These are phyloP conservation scores for Monarcha castaneiventris DNA, from an alignment of 2,113 vertebrate species.

Conservation along the genomic window DNA sequence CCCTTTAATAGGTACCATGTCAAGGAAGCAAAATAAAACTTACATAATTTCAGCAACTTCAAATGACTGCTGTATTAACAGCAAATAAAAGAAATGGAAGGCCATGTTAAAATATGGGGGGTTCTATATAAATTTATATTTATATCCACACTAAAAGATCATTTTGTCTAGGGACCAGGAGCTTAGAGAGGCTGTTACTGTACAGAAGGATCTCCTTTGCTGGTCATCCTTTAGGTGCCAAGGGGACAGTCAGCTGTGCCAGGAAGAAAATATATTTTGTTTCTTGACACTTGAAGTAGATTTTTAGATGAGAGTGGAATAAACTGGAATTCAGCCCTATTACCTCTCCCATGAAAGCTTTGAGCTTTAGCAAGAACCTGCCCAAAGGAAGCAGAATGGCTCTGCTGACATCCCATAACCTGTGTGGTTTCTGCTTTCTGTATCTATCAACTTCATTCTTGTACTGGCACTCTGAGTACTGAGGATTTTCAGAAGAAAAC, in stretches of 20 bases:
- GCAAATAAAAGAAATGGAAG: not conserved
- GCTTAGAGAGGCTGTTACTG: not conserved
- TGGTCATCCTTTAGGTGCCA: not conserved
- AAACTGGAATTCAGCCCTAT: not conserved
- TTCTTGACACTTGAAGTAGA: not conserved
- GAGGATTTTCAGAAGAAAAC: not conserved
- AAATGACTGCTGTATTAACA: not conserved
- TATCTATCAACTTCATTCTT: not conserved
- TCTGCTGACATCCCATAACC: not conserved
- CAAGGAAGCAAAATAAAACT: not conserved
- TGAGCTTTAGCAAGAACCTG: not conserved
- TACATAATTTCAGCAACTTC: not conserved
- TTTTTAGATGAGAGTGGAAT: not conserved
- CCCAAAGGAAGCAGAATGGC: not conserved
- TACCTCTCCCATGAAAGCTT: not conserved
- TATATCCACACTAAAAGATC: not conserved
- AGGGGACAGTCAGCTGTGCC: not conserved
- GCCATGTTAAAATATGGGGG: not conserved
- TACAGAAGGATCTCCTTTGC: not conserved
- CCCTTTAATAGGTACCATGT: not conserved
- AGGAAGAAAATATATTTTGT: not conserved
- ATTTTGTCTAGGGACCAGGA: not conserved
- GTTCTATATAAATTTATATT: not conserved
- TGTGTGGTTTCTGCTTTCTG: not conserved
- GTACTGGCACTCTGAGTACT: not conserved